Base-by-base conservation (phyloP, 2,113 vertebrate genomes). In the Pomatostomus ruficeps region DNA sequence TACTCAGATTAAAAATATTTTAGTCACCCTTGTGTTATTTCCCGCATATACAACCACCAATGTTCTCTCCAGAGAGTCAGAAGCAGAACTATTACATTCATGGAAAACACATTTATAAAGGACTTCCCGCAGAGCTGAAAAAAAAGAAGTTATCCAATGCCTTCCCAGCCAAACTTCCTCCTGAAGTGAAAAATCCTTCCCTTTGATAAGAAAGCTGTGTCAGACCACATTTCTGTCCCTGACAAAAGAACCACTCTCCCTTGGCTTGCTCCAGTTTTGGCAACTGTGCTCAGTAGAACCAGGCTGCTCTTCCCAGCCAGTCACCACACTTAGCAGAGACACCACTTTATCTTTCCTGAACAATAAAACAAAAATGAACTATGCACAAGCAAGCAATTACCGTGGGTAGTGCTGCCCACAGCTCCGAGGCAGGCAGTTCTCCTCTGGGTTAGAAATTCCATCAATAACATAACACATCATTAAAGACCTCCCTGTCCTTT, bases 111-210 rank as follows among this genome's bases (percentile, higher is more conserved):
- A 88, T 85, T 94, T 85, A 85, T 46, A 70, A 13, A 62, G 77
- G 49, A 94, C 77, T 95, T 95, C 84, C 81, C 33, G 0, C 70
- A 46, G 57, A 91, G 26, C 25, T 71, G 51, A 8, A 42, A 73
- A 84, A 75, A 74, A 66, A 40, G 31, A 31, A 75, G 20, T 46
- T 85, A 87, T 71, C 93, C 84, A 78, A 61, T 57, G 70, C 21
- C 62, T 84, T 93, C 80, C 78, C 85, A 96, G 92, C 42, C 88
- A 83, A 96, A 92, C 80, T 95, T 95, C 89, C 84, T 89, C 81
- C 81, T 66, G 42, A 91, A 84, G 86, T 78, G 86, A 95, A 96
- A 97, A 95, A 88, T 76, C 87, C 81, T 92, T 91, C 91, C 85
- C 70, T 89, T 74, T 73, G 89, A 91, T 95, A 97, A 95, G 91